Conservation (phyloP, 2,888 invertebrate species). For the Conus canariensis region DNA sequence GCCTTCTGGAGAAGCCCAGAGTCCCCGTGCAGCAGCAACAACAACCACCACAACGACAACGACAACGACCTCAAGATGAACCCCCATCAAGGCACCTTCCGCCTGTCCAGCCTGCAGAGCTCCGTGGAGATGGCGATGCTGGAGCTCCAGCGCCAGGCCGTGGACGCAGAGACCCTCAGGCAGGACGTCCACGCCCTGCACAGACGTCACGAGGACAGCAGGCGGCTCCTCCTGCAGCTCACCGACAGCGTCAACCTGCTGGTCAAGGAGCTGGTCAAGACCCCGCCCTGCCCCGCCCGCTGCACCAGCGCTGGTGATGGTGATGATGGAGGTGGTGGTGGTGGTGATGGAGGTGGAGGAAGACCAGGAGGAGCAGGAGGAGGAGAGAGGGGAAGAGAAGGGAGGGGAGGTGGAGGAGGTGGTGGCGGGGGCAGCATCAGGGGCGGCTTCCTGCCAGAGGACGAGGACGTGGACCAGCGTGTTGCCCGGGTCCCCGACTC, state of each 20-base stretch:
- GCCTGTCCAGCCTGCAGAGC: neutral
- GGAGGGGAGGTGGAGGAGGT: neutral
- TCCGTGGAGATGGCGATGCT: slow-evolving; percentile 27
- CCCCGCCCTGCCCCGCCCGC: neutral
- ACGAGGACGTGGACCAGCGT: neutral
- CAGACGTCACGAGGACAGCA: slow-evolving; percentile 4
- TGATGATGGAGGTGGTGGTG: neutral
- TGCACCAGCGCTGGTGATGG: neutral
- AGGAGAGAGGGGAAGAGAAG: neutral
- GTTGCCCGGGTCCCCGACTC: neutral
- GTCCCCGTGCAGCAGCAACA: neutral
- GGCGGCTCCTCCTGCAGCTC: slow-evolving; percentile 1
- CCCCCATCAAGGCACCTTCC: neutral
- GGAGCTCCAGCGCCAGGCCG: slow-evolving; percentile 22
- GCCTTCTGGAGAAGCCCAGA: neutral
- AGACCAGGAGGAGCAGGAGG: neutral
- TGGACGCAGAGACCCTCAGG: neutral
- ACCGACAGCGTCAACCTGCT: slow-evolving; percentile 24
- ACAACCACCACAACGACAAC: neutral
- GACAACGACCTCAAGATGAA: neutral
- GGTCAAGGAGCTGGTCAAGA: slow-evolving; percentile 27
- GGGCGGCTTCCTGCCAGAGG: neutral
- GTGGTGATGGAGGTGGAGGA: neutral
- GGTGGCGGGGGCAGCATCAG: no score
- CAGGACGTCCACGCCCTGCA: neutral